phyloP scores from a whole-genome alignment of 2,113 vertebrate genomes.

The Eulemur macaco region DNA sequence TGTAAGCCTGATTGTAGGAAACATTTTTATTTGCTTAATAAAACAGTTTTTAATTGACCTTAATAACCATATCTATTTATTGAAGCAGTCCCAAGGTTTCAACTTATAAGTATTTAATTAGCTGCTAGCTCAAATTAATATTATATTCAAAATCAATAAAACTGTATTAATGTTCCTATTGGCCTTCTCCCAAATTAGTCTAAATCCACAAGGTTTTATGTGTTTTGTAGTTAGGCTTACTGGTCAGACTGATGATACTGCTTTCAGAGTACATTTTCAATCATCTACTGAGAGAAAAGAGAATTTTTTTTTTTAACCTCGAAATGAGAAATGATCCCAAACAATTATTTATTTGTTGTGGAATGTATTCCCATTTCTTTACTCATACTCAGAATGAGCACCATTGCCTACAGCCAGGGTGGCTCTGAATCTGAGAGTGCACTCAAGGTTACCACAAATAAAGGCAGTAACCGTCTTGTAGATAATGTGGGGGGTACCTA shows the following conservation, averaged over 20 bases:
- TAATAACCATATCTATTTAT: constrained; percentile 42
- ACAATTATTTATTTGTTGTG: not conserved
- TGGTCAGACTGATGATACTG: not conserved
- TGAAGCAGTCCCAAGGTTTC: constrained; percentile 4
- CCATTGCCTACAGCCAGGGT: not conserved
- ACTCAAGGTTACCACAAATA: not conserved
- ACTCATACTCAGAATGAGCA: not conserved
- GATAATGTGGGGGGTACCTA: not conserved
- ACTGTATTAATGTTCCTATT: not conserved
- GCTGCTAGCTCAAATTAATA: constrained; percentile 23
- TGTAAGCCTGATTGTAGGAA: not conserved
- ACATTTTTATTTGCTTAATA: constrained; percentile 48
- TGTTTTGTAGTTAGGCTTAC: not conserved
- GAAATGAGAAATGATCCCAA: not conserved
- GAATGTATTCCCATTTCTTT: not conserved
- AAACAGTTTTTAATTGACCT: not conserved
- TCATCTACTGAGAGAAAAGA: not conserved
- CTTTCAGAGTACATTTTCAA: not conserved
- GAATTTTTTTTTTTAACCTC: not conserved
- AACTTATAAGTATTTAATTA: constrained; percentile 35
- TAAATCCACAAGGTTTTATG: not conserved
- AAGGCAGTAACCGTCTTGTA: not conserved
- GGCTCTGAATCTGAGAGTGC: not conserved
- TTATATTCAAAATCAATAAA: constrained; percentile 37
- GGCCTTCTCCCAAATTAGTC: not conserved